Evolutionary conservation across 2,888 invertebrate species (phyloP).

Genomic region (Xanthorhoe designata): DNA sequence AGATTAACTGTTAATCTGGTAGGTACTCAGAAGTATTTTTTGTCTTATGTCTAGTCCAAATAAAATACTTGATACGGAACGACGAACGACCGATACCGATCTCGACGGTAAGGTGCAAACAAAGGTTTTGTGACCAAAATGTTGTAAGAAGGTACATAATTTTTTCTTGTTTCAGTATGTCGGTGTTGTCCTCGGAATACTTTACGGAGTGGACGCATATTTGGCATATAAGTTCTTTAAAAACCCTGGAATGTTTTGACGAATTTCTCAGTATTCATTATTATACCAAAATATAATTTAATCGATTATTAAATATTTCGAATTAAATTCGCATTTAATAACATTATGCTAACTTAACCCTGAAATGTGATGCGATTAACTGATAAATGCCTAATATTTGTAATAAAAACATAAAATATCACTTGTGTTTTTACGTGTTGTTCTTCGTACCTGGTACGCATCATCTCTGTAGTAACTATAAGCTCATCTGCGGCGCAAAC

Average conservation of each 20-base stretch:
- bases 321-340: constrained; percentile 24
- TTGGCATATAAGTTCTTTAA: constrained; percentile 89
- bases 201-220: constrained; percentile 93
- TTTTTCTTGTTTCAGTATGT: constrained; percentile 87
- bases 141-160: neutral
- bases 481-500: constrained; percentile 6
- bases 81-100: neutral
- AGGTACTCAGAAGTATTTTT: neutral
- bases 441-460: constrained; percentile 36
- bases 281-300: neutral
- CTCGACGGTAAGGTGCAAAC: neutral
- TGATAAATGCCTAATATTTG: constrained; percentile 4
- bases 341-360: neutral
- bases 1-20: no score
- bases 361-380: constrained; percentile 8
- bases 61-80: no score
- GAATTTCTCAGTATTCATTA: neutral
- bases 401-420: constrained; percentile 16
- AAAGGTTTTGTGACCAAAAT: neutral
- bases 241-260: constrained; percentile 43
- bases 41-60: no score
- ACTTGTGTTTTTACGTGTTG: constrained; percentile 8
- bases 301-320: constrained; percentile 1
- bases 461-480: constrained; percentile 15
- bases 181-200: constrained; percentile 90